Conservation (phyloP, 1,140 invertebrate genomes). For the roundworm (Caenorhabditis elegans) region DNA sequence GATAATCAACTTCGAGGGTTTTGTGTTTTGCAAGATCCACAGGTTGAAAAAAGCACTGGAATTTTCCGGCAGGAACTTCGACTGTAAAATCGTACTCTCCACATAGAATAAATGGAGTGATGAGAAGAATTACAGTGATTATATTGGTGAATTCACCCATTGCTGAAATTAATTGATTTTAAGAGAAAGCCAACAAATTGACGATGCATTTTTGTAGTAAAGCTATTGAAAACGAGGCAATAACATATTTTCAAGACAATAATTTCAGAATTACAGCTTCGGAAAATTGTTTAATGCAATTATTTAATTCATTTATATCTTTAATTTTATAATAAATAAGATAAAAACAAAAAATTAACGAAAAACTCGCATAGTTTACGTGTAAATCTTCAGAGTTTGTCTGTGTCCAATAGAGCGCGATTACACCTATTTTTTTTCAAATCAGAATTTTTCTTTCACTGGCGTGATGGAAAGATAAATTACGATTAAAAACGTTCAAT, state of each 20-base stretch:
- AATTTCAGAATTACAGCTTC: too few species aligned
- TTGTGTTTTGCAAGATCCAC: constrained; percentile 54
- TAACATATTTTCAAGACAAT: too few species aligned
- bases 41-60: constrained; percentile 66
- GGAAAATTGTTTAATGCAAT: too few species aligned
- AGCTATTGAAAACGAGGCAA: too few species aligned
- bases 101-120: background rate
- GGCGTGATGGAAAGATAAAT: too few species aligned
- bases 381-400: background rate
- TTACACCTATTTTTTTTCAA: too few species aligned
- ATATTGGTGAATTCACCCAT: background rate
- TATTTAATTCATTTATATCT: too few species aligned
- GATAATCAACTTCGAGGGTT: constrained; percentile 67
- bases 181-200: too few species aligned
- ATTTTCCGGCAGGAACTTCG: constrained; percentile 48
- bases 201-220: too few species aligned
- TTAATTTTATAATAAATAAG: too few species aligned
- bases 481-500: too few species aligned
- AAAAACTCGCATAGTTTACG: background rate
- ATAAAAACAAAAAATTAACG: too few species aligned
- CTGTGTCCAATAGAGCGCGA: background rate
- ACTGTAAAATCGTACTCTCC: constrained; percentile 48
- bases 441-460: background rate
- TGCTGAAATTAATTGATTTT: background rate
- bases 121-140: background rate